Base-by-base conservation (phyloP, 2,113 vertebrate genomes). In the Petrocephalus zakoni region DNA sequence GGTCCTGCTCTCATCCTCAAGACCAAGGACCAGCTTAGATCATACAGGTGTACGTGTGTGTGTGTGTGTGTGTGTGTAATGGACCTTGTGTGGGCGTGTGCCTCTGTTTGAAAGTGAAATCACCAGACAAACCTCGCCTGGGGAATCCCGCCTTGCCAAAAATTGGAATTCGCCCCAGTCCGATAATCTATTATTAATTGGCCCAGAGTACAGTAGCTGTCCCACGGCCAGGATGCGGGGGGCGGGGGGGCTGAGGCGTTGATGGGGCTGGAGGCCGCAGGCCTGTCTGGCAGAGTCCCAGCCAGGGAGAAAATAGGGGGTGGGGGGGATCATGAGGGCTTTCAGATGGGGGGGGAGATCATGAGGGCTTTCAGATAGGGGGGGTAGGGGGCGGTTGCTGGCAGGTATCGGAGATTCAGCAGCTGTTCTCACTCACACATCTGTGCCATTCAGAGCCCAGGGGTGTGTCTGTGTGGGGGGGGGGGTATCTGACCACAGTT, bases 161-260 rank as follows among this genome's bases (percentile, higher is more conserved):
- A 88, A 90, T 55, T 72, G 78, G 88, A 88, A 89, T 90, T 89
- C 75, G 91, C 89, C 90, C 88, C 87, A 89, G 90, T 84, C 89
- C 87, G 68, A 58, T 89, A 55, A 92, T 92, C 87, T 92, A 91
- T 92, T 91, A 92, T 92, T 92, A 91, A 91, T 91, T 92, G 89
- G 85, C 87, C 25, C 85, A 87, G 89, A 25, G 51, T 87, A 68
- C 49, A n/a, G 84, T 88, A 88, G 87, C 68, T 86, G 64, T 82
- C 72, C 75, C 47, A 86, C 81, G 55, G 82, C 68, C 61, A 87
- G 87, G 84, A 49, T 58, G n/a, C 47, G 85, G 85, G 86, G 85
- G 88, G 81, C 81, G 87, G 89, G 42, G 88, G 85, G 51, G 49
- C 22, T 17, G 34, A 42, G 85, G 85, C 6, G 85, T 25, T 86